Evolutionary conservation across 2,888 invertebrate genomes (phyloP).

Genomic region (Drosophila vallismaia): DNA sequence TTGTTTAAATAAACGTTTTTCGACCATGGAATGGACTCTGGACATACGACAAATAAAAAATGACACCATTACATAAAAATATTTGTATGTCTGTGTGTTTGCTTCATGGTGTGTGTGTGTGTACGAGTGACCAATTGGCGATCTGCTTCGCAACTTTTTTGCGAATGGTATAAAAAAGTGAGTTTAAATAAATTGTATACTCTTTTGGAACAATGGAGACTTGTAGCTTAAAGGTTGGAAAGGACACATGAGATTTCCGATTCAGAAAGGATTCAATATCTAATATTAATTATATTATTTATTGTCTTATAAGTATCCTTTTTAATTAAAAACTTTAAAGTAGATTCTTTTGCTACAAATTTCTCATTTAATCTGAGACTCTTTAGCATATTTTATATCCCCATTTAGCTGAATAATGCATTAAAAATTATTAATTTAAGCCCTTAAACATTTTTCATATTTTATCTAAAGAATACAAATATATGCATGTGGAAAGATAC

Average conservation of each 20-base stretch:
- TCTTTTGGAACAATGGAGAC: background rate
- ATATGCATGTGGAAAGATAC: background rate
- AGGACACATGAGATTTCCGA: too few relatives aligned
- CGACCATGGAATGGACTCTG: slow-evolving; percentile 37
- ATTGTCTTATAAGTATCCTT: background rate
- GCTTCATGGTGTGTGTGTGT: background rate
- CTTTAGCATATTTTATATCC: background rate
- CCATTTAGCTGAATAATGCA: background rate
- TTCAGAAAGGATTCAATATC: too few relatives aligned
- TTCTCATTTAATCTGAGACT: too few relatives aligned
- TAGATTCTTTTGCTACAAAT: too few relatives aligned
- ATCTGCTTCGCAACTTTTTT: slow-evolving; percentile 42
- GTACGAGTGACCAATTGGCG: slow-evolving; percentile 42
- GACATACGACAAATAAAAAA: slow-evolving; percentile 12
- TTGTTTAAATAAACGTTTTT: slow-evolving; percentile 72
- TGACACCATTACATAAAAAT: slow-evolving; percentile 29
- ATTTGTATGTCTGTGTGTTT: slow-evolving; percentile 14
- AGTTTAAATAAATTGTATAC: slow-evolving; percentile 35
- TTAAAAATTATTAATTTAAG: background rate
- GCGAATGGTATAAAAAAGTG: slow-evolving; percentile 27
- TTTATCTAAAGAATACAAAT: background rate
- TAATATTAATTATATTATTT: background rate
- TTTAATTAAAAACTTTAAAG: too few relatives aligned
- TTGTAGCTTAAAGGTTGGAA: background rate
- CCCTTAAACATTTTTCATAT: too few relatives aligned